phyloP scores from a whole-genome alignment of 92 coral and sea anemone species.

The Zoanthus sansibaricus region DNA sequence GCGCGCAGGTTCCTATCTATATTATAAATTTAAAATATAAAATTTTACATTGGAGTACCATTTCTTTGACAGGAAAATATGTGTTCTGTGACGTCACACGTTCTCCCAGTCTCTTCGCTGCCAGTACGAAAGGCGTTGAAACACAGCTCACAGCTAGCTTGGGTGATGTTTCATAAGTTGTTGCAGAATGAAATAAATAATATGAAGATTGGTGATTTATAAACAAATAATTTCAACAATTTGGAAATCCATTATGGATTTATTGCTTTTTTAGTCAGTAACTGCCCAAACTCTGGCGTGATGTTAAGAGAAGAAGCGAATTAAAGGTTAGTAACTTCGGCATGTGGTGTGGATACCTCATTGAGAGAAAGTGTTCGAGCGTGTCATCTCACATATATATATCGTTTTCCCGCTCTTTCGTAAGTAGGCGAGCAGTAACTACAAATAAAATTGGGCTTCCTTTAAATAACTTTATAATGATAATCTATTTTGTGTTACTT shows the following conservation, averaged over 20 bases:
- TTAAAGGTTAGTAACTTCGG: background rate
- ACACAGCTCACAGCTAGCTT: background rate
- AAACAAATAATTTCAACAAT: background rate
- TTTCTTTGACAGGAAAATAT: too few species aligned
- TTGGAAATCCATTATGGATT: background rate
- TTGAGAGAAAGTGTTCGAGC: background rate
- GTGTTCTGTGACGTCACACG: background rate
- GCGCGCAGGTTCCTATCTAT: too few species aligned
- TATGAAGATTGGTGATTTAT: background rate
- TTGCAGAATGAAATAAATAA: background rate
- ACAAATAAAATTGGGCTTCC: background rate
- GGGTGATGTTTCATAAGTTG: background rate
- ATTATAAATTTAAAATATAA: too few species aligned
- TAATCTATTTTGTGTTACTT: background rate
- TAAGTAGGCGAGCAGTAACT: background rate
- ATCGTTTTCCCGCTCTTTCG: slow-evolving; percentile 1
- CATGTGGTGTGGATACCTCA: background rate
- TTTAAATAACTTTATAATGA: background rate
- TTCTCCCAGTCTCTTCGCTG: slow-evolving; percentile 1
- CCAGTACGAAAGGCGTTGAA: background rate
- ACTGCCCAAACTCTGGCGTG: background rate
- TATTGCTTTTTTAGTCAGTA: background rate
- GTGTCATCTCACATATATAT: background rate
- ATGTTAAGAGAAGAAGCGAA: background rate
- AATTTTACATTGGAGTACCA: too few species aligned